phyloP scores from a whole-genome alignment of 2,113 vertebrate species.

The Antechinus flavipes region DNA sequence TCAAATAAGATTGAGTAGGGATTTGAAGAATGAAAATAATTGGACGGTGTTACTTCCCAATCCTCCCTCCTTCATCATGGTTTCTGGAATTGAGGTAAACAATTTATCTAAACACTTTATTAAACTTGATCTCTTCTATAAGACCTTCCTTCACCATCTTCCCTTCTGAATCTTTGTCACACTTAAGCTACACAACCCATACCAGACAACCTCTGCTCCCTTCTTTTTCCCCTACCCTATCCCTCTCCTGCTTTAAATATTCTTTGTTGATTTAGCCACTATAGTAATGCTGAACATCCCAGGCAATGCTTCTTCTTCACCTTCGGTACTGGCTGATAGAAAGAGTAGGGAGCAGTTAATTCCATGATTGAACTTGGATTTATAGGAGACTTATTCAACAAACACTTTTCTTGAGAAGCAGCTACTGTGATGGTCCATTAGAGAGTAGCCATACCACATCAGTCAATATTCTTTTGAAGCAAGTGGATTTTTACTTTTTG shows the following conservation, averaged over 20 bases:
- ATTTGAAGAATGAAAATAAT: background rate
- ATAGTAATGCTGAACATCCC: background rate
- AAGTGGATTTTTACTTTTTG: background rate
- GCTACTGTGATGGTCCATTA: background rate
- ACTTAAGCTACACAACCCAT: too few species aligned
- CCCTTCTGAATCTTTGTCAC: too few species aligned
- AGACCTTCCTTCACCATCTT: too few species aligned
- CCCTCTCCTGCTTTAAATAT: too few species aligned
- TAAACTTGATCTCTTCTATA: background rate
- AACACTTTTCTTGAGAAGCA: background rate
- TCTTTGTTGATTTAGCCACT: background rate
- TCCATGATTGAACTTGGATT: background rate
- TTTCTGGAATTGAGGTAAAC: background rate
- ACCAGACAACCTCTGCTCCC: too few species aligned
- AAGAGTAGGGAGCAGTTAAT: background rate
- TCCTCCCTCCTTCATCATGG: background rate
- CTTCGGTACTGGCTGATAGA: background rate
- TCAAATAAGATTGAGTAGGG: background rate
- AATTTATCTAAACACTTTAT: background rate
- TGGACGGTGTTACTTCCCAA: background rate
- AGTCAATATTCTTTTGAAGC: background rate
- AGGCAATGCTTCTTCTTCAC: background rate
- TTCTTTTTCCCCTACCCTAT: too few species aligned
- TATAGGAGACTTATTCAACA: background rate
- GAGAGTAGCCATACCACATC: background rate